These are phyloP conservation scores for Mythimna lalbum DNA, from an alignment of 2,888 invertebrate species.

Conservation along the genomic window DNA sequence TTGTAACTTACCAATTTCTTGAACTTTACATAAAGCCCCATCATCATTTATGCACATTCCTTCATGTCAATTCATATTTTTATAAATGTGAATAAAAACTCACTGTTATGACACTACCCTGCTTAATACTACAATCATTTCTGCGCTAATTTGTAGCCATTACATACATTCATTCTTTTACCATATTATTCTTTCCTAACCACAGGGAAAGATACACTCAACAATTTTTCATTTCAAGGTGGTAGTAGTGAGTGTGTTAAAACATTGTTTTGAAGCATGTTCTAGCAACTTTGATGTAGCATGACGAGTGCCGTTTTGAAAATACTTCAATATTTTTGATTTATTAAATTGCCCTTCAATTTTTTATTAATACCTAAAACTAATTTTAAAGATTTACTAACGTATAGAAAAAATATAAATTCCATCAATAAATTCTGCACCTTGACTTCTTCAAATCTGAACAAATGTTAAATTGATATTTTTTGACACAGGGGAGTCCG, in stretches of 20 bases:
- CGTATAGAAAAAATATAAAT: not conserved
- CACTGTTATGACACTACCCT: not conserved
- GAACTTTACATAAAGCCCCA: not conserved
- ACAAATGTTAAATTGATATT: conserved; percentile 20
- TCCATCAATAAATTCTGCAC: not conserved
- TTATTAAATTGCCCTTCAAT: not conserved
- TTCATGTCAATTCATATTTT: not conserved
- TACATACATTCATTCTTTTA: conserved; percentile 11
- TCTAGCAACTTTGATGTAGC: conserved; percentile 34
- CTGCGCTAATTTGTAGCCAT: conserved; percentile 8
- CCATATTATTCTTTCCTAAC: conserved; percentile 17
- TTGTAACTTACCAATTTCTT: too few species aligned
- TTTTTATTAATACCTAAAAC: not conserved
- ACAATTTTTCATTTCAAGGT: conserved; percentile 38
- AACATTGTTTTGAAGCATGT: conserved; percentile 45
- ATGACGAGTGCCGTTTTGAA: conserved; percentile 29
- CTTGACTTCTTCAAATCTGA: not conserved
- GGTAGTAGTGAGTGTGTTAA: conserved; percentile 43
- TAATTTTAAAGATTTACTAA: not conserved
- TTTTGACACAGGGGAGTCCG: conserved; percentile 92
- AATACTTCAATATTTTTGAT: not conserved
- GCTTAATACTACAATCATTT: conserved; percentile 12
- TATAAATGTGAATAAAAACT: not conserved
- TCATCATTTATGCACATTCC: not conserved
- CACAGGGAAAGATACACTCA: conserved; percentile 16